phyloP scores from a whole-genome alignment of 2,888 invertebrate genomes.

The Epistrophe eligans region DNA sequence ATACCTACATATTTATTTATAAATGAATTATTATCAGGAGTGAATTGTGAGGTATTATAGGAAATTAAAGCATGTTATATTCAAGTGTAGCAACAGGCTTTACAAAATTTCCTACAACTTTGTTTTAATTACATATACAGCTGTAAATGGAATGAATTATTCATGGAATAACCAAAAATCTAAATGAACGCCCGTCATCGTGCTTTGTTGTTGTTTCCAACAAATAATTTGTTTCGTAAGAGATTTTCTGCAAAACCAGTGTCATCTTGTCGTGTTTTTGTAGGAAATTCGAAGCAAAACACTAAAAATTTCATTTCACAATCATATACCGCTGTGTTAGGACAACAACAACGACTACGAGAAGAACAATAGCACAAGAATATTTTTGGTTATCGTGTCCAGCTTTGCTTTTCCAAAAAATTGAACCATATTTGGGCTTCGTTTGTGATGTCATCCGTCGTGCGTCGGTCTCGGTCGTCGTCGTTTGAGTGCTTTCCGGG shows the following conservation, averaged over 20 bases:
- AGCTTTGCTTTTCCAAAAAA: background rate
- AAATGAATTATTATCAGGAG: no score
- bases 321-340: background rate
- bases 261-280: background rate
- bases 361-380: background rate
- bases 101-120: background rate
- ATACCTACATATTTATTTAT: no score
- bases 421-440: background rate
- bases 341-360: background rate
- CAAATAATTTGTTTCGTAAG: background rate
- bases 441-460: background rate
- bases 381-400: background rate
- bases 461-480: no score
- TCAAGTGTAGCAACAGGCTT: background rate
- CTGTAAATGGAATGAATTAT: background rate
- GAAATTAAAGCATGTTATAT: background rate
- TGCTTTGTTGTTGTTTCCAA: background rate
- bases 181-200: background rate
- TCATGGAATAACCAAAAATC: background rate
- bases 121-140: background rate
- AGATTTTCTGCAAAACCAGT: background rate
- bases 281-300: background rate
- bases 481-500: background rate
- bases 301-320: slow-evolving; percentile 12
- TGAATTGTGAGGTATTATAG: no score